These are phyloP conservation scores for Cryptoprocta ferox DNA, from an alignment of 2,797 vertebrate species.

Conservation along the genomic window DNA sequence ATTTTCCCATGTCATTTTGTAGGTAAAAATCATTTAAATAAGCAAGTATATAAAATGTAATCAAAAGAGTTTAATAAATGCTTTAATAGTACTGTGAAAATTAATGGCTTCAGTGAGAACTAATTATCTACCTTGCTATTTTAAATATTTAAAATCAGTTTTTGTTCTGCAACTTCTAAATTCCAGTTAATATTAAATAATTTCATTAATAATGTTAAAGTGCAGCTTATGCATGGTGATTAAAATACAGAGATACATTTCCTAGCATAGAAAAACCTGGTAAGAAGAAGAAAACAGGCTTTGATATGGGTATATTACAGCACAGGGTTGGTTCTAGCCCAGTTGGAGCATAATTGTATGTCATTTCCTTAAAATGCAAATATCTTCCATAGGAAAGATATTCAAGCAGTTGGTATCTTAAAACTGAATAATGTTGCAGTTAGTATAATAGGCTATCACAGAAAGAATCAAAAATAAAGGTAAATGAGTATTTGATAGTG, in stretches of 20 bases:
- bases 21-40: conserved; percentile 66
- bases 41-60: conserved; percentile 55
- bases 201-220: neutral
- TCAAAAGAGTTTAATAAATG: conserved; percentile 31
- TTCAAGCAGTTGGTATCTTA: neutral
- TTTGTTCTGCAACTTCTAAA: neutral
- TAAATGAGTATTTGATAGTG: neutral
- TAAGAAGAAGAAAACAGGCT: neutral
- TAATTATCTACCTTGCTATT: conserved; percentile 52
- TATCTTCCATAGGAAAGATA: neutral
- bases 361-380: neutral
- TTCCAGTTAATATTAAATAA: conserved; percentile 3
- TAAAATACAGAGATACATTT: neutral
- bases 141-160: conserved; percentile 57
- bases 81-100: conserved; percentile 51
- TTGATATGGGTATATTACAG: neutral
- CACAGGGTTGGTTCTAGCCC: neutral
- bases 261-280: neutral
- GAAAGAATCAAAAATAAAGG: conserved; percentile 27
- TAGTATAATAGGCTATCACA: neutral
- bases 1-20: conserved; percentile 17
- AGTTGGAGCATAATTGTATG: neutral
- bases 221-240: neutral
- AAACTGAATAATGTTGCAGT: neutral
- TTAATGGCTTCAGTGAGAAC: conserved; percentile 39